Evolutionary conservation across 2,797 vertebrate species (phyloP), one percentile per base, ranked within the genome.

Genomic region (Limosa lapponica): DNA sequence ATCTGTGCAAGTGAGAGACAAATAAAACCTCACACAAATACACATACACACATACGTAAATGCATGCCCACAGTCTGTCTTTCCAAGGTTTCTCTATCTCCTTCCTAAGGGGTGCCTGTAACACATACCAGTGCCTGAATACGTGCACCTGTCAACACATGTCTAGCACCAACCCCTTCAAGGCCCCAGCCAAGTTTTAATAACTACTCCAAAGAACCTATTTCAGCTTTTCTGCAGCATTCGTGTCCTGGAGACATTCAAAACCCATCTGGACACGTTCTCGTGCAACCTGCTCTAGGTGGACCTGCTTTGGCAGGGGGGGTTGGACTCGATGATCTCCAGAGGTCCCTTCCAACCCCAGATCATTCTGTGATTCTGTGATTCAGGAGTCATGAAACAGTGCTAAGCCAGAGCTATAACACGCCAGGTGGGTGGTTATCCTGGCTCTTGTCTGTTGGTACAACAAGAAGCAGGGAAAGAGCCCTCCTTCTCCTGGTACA

Each of bases 111-210:
- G 51, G 39, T 82, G 43, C 16, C 69, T 61, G 69, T 66, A 81
- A 69, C 1, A 1, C 24, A 30, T 13, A 82, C 39, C 36, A 32
- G 89, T 14, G 27, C 44, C 66, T 72, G 37, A 75, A 52, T 70
- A n/a, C 0, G 0, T 39, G 27, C 48, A 58, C 62, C 39, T 84
- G 52, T 25, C 59, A 88, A 49, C 27, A 30, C 0, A 0, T 48
- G 36, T 89, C 58, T 89, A 65, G 72, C 49, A 86, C 19, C 25
- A 82, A 54, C 14, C 17, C 22, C 49, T 89, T 59, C 44, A 44
- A 43, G 19, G 25, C 46, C 59, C 37, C 4, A 4, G 16, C 0
- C 27, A 66, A 69, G 32, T 44, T 89, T 90, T 67, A 57, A 4
- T 48, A 77, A 32, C 46, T 58, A 1, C 55, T 30, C 57, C 57